Evolutionary conservation across 1,140 invertebrate species (phyloP), one percentile per base, ranked within the genome.

Genomic region (Drosophila erecta): DNA sequence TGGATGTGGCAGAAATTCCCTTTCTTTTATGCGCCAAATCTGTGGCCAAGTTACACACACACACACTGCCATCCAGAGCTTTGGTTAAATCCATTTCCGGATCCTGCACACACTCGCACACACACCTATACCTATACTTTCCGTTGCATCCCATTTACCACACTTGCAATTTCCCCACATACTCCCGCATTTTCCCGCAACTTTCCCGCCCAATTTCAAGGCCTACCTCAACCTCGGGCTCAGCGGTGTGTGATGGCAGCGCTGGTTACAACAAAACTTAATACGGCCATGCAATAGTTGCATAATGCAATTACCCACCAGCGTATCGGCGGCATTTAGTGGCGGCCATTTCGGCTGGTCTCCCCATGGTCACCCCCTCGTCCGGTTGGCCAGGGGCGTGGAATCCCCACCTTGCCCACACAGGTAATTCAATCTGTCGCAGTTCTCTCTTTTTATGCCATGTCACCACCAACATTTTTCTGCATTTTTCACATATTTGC

Each of bases 341-440:
- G 75, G 64, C 22, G 73, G 54, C 33, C 60, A 59, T 58, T 66
- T 75, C 43, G 54, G 70, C 41, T 65, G 70, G 24, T 69, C 58
- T 60, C 58, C 33, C 54, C 27, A 1, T 17, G 17, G 17, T 8
- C 8, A 8, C 30, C 30, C 27, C 27, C 7, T 67, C 60, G 75
- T 20, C 58, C 58, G 60, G 69, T 71, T 78, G 78, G 60, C 47
- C 62, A 56, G 70, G 57, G 56, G 35, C 46, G 35, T 51, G 53
- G 5, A 43, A n/a, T 5, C 15, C 47, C 47, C 47, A 54, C 47
- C 40, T 61, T 22, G 54, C 24, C 27, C 53, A 38, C 57, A 76
- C 70, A 81, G 79, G 80, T 89, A 89, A 89, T 89, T 89, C 84
- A 89, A 89, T 89, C 84, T 89, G 84, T 78, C 84, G 79, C 76